Conservation (phyloP, 2,113 vertebrate genomes). For the Uropsilus gracilis region DNA sequence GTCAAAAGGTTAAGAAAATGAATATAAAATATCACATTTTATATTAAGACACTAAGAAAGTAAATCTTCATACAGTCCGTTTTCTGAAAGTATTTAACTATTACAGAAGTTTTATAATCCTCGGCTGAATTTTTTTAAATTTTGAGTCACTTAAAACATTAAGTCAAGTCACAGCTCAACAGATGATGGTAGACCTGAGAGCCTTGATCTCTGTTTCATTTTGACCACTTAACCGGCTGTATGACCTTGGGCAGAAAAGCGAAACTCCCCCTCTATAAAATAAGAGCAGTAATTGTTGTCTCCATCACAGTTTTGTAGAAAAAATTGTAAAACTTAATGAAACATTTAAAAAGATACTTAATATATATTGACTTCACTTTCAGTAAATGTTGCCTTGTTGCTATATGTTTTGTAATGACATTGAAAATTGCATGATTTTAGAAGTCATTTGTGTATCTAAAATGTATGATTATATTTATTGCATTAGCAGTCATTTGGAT, state of each 20-base stretch:
- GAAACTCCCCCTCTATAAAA: background rate
- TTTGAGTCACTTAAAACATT: too few relatives aligned
- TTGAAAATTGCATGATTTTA: background rate
- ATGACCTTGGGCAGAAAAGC: background rate
- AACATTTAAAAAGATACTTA: background rate
- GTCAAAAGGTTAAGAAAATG: background rate
- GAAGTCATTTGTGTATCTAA: background rate
- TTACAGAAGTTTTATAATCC: too few relatives aligned
- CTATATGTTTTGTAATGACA: background rate
- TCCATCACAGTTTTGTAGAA: background rate
- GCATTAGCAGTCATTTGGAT: background rate
- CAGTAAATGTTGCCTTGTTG: background rate
- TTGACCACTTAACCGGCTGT: background rate
- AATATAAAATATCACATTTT: too few relatives aligned
- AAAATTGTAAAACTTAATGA: background rate
- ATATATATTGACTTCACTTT: background rate
- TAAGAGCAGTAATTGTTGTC: background rate
- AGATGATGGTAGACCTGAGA: background rate
- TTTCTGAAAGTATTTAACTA: too few relatives aligned
- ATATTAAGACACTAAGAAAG: too few relatives aligned
- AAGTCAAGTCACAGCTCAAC: background rate
- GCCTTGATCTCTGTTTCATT: background rate
- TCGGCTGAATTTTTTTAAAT: too few relatives aligned
- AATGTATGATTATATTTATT: background rate
- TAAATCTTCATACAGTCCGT: too few relatives aligned